A percentile compares a stretch with the other conserved stretches of the same genome.
Evolutionary conservation across 2,888 invertebrate genomes (phyloP).

Genomic region (Hipparchia sbordonii): DNA sequence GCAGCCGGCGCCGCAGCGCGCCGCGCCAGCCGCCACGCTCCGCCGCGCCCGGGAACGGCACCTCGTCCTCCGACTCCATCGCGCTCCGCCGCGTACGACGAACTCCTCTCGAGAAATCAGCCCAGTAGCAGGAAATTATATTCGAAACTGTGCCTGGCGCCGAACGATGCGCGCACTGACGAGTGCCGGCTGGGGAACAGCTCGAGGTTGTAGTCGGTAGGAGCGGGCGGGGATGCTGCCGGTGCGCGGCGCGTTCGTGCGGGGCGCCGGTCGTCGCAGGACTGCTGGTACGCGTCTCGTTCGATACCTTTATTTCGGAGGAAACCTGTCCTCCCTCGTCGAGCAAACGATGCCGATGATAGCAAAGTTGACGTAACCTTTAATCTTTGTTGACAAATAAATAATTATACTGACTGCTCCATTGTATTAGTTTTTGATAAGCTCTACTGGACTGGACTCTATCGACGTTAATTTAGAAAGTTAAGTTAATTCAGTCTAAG

Average conservation of each 20-base stretch:
- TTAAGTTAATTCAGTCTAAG: too few relatives aligned
- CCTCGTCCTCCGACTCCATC: conserved; percentile 51
- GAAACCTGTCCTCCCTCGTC: conserved; percentile 7
- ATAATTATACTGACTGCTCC: background rate
- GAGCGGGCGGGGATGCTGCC: too few relatives aligned
- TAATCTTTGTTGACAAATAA: conserved; percentile 6
- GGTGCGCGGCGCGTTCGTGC: conserved; percentile 26
- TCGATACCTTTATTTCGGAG: conserved; percentile 36
- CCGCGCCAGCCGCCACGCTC: conserved; percentile 35
- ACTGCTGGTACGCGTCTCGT: conserved; percentile 28
- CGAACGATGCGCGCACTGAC: too few relatives aligned
- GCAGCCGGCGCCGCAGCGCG: conserved; percentile 64
- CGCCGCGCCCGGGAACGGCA: conserved; percentile 38
- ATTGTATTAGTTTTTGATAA: background rate
- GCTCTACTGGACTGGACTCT: background rate
- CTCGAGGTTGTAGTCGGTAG: too few relatives aligned
- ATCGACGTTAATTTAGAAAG: background rate
- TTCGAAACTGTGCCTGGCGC: too few relatives aligned
- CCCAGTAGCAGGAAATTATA: background rate
- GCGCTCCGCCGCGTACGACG: too few relatives aligned
- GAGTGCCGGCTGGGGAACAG: too few relatives aligned
- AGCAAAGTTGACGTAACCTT: conserved; percentile 1
- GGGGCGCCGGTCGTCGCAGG: conserved; percentile 24
- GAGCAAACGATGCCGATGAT: background rate
- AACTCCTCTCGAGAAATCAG: too few relatives aligned